Base-by-base conservation (phyloP, 2,797 vertebrate species). In the Meriones psammophilus region DNA sequence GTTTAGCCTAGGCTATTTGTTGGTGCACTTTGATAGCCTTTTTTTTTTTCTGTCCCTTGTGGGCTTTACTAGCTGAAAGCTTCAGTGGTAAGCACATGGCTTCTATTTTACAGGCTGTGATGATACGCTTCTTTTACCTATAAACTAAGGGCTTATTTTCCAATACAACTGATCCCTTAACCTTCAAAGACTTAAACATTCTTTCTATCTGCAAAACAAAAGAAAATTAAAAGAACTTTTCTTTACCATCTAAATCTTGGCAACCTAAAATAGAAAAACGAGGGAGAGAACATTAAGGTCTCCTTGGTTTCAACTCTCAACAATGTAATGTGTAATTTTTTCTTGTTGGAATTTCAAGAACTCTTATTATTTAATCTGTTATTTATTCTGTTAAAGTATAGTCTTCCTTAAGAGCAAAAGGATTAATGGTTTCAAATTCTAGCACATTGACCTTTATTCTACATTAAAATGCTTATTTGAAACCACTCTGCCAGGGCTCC, bases 381-480 rank as follows among this genome's bases (percentile, higher is more conserved):
- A 98, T 98, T 98, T 98, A 97, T 98, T 95, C 97, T 98, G 97
- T 94, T 97, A 97, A 98, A 98, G 96, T 98, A 98, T 97, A 98
- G 96, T 91, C 97, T 98, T 96, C 97, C 97, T 98, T 98, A 98
- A 98, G 98, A 98, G 98, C 98, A 98, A 98, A 98, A 98, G 98
- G 98, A 99, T 99, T 99, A 99, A 98, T 98, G 97, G 97, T 98
- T 98, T 98, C 97, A 98, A 98, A 98, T 98, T 98, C 97, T 93
- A 96, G 97, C 87, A 97, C 71, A 68, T 94, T 99, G 98, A 98
- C 98, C 98, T 99, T 99, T 99, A 98, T 98, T 98, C 98, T 98
- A 98, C 98, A 99, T 98, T 98, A 98, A 98, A 99, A 98, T 98
- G 98, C 98, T 98, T 98, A 98, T 98, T 98, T 98, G 98, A 98